phyloP scores from a whole-genome alignment of 1,140 invertebrate species.

The Anoplophora glabripennis region DNA sequence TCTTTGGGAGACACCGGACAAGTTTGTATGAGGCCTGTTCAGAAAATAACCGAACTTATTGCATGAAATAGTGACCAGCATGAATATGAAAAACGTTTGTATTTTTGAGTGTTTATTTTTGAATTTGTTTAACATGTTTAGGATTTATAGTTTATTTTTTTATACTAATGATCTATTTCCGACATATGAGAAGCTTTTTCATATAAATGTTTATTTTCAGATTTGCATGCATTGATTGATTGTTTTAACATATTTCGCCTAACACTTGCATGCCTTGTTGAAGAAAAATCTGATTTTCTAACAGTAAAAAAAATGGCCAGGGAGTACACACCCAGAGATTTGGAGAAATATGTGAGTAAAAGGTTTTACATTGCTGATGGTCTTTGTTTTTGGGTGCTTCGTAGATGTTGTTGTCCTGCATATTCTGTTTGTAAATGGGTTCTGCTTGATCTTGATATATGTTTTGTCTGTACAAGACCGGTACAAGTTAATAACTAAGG shows the following conservation, averaged over 20 bases:
- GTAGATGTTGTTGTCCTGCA: neutral
- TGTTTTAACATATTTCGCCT: constrained; percentile 21
- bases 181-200: neutral
- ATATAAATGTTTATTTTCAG: constrained; percentile 27
- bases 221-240: constrained; percentile 34
- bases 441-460: neutral
- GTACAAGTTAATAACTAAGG: too few relatives aligned
- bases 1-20: too few relatives aligned
- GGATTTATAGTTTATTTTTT: neutral
- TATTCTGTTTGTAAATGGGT: neutral
- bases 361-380: neutral
- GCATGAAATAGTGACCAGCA: too few relatives aligned
- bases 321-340: constrained; percentile 34
- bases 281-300: neutral
- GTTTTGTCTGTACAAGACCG: neutral
- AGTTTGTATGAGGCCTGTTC: too few relatives aligned
- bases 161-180: neutral
- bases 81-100: too few relatives aligned
- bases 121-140: neutral
- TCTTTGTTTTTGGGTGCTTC: neutral
- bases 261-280: constrained; percentile 18
- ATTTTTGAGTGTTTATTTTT: neutral
- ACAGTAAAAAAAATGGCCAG: constrained; percentile 31
- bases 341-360: constrained; percentile 41
- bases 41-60: too few relatives aligned